Evolutionary conservation across 2,113 vertebrate species (phyloP).

Genomic region (Mormyrus iriodes): DNA sequence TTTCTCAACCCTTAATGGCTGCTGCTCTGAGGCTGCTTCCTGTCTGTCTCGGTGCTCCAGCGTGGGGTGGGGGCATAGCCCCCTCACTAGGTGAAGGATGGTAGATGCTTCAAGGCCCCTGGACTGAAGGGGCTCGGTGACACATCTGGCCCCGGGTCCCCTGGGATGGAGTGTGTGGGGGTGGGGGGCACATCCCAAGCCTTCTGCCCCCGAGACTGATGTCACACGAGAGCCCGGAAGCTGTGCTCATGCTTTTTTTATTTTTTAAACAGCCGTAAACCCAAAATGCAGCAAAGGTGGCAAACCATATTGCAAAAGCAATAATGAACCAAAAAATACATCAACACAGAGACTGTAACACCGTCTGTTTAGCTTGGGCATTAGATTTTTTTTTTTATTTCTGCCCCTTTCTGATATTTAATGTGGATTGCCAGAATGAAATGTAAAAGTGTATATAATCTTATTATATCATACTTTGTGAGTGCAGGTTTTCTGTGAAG

Average conservation of each 20-base stretch:
- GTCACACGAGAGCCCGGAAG: neutral
- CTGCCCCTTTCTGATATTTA: constrained; percentile 41
- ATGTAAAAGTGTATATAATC: constrained; percentile 71
- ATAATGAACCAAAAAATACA: constrained; percentile 70
- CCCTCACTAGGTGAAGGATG: neutral
- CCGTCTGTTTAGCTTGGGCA: constrained; percentile 54
- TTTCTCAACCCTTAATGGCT: constrained; percentile 1
- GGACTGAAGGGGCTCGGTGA: neutral
- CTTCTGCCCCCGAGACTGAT: neutral
- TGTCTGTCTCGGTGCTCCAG: constrained; percentile 7
- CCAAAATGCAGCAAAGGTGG: constrained; percentile 34
- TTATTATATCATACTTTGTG: constrained; percentile 58
- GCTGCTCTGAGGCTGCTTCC: constrained; percentile 21
- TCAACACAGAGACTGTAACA: constrained; percentile 29
- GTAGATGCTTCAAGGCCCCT: neutral
- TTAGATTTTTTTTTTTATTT: constrained; percentile 42
- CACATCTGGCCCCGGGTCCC: neutral
- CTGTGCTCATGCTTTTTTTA: constrained; percentile 27
- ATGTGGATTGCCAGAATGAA: constrained; percentile 58
- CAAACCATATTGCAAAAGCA: constrained; percentile 66
- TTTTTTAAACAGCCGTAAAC: constrained; percentile 33
- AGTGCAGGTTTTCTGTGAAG: constrained; percentile 32
- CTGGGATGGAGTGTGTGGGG: neutral
- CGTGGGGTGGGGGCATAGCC: neutral
- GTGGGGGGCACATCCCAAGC: neutral